Percentiles rank a stretch among this genome's conserved stretches.
Conservation (phyloP, 2,113 vertebrate species). For the Cyprinodon brontotheroides region DNA sequence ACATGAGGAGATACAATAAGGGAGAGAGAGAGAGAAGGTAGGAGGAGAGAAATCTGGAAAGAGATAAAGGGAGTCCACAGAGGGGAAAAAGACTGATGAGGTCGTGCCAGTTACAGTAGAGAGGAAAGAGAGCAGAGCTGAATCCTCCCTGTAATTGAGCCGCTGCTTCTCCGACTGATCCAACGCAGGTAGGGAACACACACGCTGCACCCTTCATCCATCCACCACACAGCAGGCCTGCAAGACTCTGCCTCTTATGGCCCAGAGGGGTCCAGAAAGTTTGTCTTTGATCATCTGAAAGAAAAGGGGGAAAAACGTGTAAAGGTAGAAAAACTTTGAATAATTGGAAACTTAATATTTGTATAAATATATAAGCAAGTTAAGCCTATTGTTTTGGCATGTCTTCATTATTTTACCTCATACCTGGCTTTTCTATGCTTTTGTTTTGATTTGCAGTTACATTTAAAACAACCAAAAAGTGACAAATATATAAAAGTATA, state of each 20-base stretch:
- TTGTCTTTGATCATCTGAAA: not conserved
- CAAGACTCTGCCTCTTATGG: not conserved
- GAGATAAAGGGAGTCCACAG: conserved; percentile 66
- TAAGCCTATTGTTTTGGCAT: not conserved
- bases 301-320: too few species aligned
- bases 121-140: conserved; percentile 26
- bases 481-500: not conserved
- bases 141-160: conserved; percentile 38
- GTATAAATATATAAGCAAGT: not conserved
- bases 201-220: conserved; percentile 22
- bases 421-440: not conserved
- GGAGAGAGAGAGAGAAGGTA: conserved; percentile 27
- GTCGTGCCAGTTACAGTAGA: conserved; percentile 24
- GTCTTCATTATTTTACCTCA: not conserved
- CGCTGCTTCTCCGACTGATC: conserved; percentile 46
- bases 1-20: conserved; percentile 66
- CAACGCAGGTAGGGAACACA: conserved; percentile 65
- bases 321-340: not conserved
- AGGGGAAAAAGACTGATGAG: conserved; percentile 64
- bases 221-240: not conserved
- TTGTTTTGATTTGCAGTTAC: not conserved
- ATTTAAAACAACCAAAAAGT: not conserved
- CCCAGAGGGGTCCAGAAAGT: not conserved
- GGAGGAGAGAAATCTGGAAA: conserved; percentile 70
- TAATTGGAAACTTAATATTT: not conserved